These are phyloP conservation scores for Corythaixoides concolor DNA, from an alignment of 2,113 vertebrate species.

Conservation along the genomic window DNA sequence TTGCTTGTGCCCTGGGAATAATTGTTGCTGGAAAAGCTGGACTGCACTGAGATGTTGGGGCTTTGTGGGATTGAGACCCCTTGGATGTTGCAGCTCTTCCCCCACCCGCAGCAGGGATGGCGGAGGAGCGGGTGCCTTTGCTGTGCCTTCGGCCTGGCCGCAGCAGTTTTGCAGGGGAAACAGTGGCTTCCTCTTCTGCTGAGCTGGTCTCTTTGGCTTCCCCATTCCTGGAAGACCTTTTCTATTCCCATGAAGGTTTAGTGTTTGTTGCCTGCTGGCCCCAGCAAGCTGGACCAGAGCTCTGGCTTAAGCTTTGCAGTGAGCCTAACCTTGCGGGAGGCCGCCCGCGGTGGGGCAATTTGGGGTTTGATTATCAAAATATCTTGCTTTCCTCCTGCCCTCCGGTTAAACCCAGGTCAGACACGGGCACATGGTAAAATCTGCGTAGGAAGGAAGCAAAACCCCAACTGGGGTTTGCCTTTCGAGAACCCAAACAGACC, in stretches of 20 bases:
- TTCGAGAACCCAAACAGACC: background rate
- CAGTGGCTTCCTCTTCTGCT: background rate
- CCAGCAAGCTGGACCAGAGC: background rate
- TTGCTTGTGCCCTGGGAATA: background rate
- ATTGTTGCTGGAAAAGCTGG: background rate
- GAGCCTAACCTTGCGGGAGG: background rate
- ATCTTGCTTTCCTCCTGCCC: background rate
- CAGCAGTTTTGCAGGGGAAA: background rate
- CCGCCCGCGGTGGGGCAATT: accelerated
- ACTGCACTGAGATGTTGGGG: background rate
- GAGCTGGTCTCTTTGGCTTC: background rate
- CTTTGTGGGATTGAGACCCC: background rate
- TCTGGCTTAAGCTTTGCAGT: background rate
- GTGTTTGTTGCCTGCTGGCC: background rate
- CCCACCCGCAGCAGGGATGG: background rate
- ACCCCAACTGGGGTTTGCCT: background rate
- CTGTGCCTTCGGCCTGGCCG: accelerated
- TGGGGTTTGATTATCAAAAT: background rate
- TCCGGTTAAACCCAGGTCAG: accelerated
- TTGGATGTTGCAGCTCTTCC: background rate
- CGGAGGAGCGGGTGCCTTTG: background rate
- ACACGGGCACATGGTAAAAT: accelerated
- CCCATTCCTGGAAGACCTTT: background rate
- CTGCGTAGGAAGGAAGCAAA: background rate
- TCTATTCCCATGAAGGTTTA: background rate